Evolutionary conservation across 2,888 invertebrate genomes (phyloP), one percentile per base, ranked within the genome.

Genomic region (Eupeodes latifasciatus): DNA sequence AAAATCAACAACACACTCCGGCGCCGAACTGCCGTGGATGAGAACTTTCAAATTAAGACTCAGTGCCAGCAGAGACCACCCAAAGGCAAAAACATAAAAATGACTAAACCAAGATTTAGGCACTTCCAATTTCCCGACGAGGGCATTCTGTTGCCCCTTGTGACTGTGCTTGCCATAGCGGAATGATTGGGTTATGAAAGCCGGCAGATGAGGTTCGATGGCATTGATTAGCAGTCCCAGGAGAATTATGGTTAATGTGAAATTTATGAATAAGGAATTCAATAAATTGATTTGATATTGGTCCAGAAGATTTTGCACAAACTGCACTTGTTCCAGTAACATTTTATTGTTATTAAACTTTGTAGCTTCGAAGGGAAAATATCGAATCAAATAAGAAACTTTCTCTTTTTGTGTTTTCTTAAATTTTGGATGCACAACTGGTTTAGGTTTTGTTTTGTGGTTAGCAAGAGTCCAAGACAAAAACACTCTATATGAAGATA

Each of bases 21-120:
- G 95, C 11, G 95, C 94, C 72, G 92, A 90, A 53, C 92, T 92
- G 47, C 94, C 93, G 64, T 94, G 94, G 19, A 90, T 44, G 2
- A 91, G 86, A 95, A 96, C 67, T 4, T 89, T 90, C 4, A 90
- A 59, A 1, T 91, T 75, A 0, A 93, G 61, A 61, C 89, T 90
- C 0, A 92, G 83, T 4, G 91, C 91, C 72, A 92, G 51, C 16
- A 91, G 91, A 75, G 96, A 95, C 90, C 95, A 94, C 40, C 95
- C 89, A 2, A 95, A 94, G 0, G 97, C 96, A 91, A 96, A 96
- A 7, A 96, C 91, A 92, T 98, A 98, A 92, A 97, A 98, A 93
- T 98, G 98, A 90, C 94, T 94, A 91, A 97, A 98, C 94, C 96
- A 97, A 64, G 96, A 94, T 93, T 97, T 98, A 0, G 97, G 97